Conservation (phyloP, 2,113 vertebrate genomes). For the Ivindomyrus marchei region DNA sequence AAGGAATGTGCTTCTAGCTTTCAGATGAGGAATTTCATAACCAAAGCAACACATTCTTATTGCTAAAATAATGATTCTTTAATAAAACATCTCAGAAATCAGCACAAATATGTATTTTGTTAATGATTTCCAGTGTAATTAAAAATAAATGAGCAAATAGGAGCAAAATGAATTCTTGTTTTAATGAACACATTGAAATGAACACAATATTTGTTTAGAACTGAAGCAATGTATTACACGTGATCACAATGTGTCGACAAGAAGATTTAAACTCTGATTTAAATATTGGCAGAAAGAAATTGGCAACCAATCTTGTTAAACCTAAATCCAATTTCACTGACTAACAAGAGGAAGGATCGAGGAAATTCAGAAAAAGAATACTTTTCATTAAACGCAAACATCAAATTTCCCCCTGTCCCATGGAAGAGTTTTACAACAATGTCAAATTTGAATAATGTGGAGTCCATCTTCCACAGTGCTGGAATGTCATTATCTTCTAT, state of each 20-base stretch:
- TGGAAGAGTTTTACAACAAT: neutral
- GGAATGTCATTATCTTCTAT: constrained; percentile 8
- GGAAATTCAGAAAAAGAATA: neutral
- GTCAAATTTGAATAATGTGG: constrained; percentile 2
- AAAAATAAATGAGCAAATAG: neutral
- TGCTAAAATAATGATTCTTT: neutral
- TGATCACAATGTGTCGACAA: neutral
- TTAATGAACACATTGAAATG: neutral
- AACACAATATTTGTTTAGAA: neutral
- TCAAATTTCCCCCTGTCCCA: constrained; percentile 1
- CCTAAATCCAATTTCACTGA: neutral
- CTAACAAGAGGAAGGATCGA: neutral
- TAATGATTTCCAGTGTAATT: neutral
- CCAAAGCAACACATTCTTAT: neutral
- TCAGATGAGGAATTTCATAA: neutral
- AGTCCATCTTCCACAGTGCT: neutral
- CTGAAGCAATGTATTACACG: neutral
- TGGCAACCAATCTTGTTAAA: constrained; percentile 4
- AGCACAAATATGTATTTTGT: neutral
- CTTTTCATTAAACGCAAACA: neutral
- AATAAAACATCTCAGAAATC: neutral
- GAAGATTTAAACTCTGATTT: neutral
- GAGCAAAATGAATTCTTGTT: neutral
- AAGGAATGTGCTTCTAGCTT: neutral
- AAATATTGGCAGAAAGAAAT: neutral